Evolutionary conservation across 2,888 invertebrate species (phyloP), one percentile per base, ranked within the genome.

Genomic region (Bimastos eiseni): DNA sequence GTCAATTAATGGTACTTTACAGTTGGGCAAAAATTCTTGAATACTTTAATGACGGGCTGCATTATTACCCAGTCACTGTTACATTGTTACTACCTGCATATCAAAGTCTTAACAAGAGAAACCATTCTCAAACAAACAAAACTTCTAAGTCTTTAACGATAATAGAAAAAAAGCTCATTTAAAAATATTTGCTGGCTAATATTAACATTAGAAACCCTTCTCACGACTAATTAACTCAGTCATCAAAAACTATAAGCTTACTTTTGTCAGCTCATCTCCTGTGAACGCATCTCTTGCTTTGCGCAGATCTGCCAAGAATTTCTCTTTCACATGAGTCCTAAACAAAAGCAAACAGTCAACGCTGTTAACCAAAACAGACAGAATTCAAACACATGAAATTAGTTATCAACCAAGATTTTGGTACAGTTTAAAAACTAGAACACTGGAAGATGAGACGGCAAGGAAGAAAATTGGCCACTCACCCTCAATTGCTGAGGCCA

Each of bases 221-320:
- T 49, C 49, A 49, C 19, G 49, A 49, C 49, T 21, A 21, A 8
- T n/a, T n/a, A 70, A 70, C 70, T 70, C 3, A 13, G 30, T 3
- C 55, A 55, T 55, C 24, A 70, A 70, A 30, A 70, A 49, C 49
- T 49, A 4, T 49, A 49, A 0, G 19, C 89, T 41, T 91, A 95
- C 95, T 93, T 96, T 94, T 41, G 93, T 93, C 88, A 96, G 93
- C 93, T 98, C 98, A 34, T 97, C 97, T 2, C 98, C 98, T 90
- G 97, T 97, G 95, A 97, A 91, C 1, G 96, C 97, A 94, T 99
- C 98, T 89, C 98, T 97, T 0, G 98, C 97, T 95, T 98, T 98
- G 38, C 99, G 97, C 84, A 99, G 96, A 95, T 99, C 99, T 13
- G 97, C 96, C 90, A 99, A 96, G 95, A 99, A 99, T 95, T 99